Conservation (phyloP, 1,140 invertebrate genomes). For the Holcopasites calliopsidis region DNA sequence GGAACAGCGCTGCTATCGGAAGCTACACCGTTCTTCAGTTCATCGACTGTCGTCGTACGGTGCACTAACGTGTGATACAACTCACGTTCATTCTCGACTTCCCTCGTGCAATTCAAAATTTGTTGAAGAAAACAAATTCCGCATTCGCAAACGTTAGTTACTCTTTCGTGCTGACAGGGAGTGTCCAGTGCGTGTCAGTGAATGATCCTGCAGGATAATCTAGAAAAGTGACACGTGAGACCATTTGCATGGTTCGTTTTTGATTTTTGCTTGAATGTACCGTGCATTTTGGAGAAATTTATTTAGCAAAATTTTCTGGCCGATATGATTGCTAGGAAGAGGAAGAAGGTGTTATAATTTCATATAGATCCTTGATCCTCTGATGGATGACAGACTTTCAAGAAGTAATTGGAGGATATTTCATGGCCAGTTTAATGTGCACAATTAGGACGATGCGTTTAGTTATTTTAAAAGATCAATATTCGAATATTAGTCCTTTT, state of each 20-base stretch:
- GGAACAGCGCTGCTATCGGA: slow-evolving; percentile 63
- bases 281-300: not conserved
- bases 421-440: not conserved
- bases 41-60: slow-evolving; percentile 69
- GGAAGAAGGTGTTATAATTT: no score
- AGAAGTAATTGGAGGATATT: not conserved
- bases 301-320: not conserved
- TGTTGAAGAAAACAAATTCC: slow-evolving; percentile 7
- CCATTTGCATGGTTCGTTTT: not conserved
- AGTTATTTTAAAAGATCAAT: not conserved
- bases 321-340: not conserved
- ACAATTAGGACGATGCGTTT: not conserved
- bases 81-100: not conserved
- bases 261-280: slow-evolving; percentile 13
- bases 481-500: no score
- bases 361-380: not conserved
- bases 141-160: not conserved
- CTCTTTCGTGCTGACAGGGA: not conserved
- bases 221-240: slow-evolving; percentile 23
- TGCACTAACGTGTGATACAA: slow-evolving; percentile 7
- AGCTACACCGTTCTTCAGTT: slow-evolving; percentile 65
- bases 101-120: not conserved
- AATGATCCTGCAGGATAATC: not conserved
- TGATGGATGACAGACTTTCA: not conserved
- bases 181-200: slow-evolving; percentile 7